Evolutionary conservation across 2,113 vertebrate species (phyloP).

Genomic region (Hydrochoerus hydrochaeris): DNA sequence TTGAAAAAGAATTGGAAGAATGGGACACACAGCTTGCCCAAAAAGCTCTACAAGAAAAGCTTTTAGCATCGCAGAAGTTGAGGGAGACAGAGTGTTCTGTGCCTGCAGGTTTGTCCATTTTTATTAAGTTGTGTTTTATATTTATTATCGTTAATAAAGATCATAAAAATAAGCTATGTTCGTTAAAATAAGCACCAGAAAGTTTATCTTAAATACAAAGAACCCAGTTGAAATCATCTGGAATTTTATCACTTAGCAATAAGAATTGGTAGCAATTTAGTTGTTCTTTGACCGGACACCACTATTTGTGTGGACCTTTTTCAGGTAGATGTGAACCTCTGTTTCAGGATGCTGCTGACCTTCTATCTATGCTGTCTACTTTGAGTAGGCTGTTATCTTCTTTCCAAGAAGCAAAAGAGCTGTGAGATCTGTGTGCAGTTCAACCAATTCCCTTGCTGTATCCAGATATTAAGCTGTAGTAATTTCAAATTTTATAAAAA

Average conservation of each 20-base stretch:
- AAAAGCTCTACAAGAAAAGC: slow-evolving; percentile 95
- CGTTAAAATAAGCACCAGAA: background rate
- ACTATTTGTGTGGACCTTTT: background rate
- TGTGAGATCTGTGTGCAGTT: background rate
- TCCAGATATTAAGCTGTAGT: background rate
- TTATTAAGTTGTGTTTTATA: slow-evolving; percentile 23
- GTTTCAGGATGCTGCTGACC: background rate
- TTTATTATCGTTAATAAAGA: background rate
- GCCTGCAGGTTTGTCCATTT: slow-evolving; percentile 84
- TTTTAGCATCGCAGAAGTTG: slow-evolving; percentile 85
- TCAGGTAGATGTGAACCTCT: background rate
- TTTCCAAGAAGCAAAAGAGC: background rate
- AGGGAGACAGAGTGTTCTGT: slow-evolving; percentile 86
- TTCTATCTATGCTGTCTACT: background rate
- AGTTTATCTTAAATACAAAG: background rate
- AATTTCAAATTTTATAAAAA: slow-evolving; percentile 28
- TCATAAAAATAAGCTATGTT: background rate
- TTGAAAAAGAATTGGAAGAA: slow-evolving; percentile 95
- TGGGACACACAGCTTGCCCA: slow-evolving; percentile 93
- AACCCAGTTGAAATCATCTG: background rate
- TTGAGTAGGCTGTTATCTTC: background rate
- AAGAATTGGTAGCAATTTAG: background rate
- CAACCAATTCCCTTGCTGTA: background rate
- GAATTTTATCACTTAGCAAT: background rate
- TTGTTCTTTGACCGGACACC: background rate